Evolutionary conservation across 2,888 invertebrate species (phyloP).

Genomic region (Branchinecta sandiegonensis): DNA sequence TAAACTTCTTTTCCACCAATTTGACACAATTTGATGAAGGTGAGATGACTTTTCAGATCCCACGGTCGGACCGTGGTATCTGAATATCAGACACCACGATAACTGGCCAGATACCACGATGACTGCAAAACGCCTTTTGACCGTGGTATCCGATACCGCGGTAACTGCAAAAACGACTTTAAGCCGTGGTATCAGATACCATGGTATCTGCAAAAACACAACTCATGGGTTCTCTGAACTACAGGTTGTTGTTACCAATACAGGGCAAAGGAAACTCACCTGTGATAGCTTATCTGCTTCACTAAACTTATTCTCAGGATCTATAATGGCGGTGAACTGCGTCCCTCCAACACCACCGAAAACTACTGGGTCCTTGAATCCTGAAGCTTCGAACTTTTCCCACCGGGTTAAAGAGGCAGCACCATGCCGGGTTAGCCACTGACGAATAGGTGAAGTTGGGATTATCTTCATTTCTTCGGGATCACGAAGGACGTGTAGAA

Average conservation of each 20-base stretch:
- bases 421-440: slow-evolving; percentile 83
- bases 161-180: no score
- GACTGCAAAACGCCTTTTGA: no score
- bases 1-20: no score
- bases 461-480: slow-evolving; percentile 49
- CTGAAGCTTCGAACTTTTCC: slow-evolving; percentile 48
- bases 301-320: slow-evolving; percentile 73
- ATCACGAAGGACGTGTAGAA: slow-evolving; percentile 64
- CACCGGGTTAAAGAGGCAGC: slow-evolving; percentile 66
- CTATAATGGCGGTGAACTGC: slow-evolving; percentile 84
- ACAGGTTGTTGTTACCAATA: background rate
- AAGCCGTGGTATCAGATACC: no score
- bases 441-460: slow-evolving; percentile 67
- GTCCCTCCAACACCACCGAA: slow-evolving; percentile 77
- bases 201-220: no score
- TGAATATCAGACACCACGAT: no score
- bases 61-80: no score
- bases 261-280: slow-evolving; percentile 39
- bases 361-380: slow-evolving; percentile 54
- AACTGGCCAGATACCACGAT: no score
- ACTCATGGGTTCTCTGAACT: background rate
- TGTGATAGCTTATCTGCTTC: slow-evolving; percentile 86
- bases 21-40: no score
- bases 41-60: no score
- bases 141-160: no score